Base-by-base conservation (phyloP, 2,888 invertebrate species). In the Drosophila meridionalis region DNA sequence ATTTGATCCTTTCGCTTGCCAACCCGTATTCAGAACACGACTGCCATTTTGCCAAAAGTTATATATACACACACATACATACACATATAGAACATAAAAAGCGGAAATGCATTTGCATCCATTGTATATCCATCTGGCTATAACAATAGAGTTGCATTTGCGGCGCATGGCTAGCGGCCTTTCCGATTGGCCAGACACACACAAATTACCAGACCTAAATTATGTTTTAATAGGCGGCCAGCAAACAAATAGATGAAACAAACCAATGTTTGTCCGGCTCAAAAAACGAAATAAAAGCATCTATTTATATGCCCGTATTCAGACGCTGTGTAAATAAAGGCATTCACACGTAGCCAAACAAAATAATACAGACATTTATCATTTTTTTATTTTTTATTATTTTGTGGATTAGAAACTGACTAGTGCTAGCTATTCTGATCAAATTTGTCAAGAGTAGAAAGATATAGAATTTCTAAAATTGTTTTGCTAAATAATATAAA, bases 61-160 rank as follows among this genome's bases (percentile, higher is more conserved):
- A 52, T 20, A 20, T 8, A 30, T 48, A n/a, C 11, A 20, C 9
- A 43, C 4, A 30, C 4, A 6, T 6, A 6, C 7, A 47, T 5
- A 48, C 8, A 48, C 3, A 48, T 45, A 56, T 12, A 12, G 3
- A 45, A 11, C 30, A 32, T 36, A 58, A 56, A 66, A 47, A 70
- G 57, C 70, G 74, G 76, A 82, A 70, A 58, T 83, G 57, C 60
- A 72, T 48, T 65, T 76, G 50, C 50, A 69, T 72, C 52, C n/a
- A 20, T 32, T 34, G 32, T 34, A n/a, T 76, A 62, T 72, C 11
- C 52, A 34, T 34, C 20, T 12, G 20, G 34, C 34, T 34, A 58
- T 36, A 80, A 87, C 78, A 87, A 87, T 82, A 70, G 64, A 73
- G 73, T 77, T 80, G 68, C 73, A 82, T 73, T 82, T 74, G 65